These are phyloP conservation scores for Sigmodon hispidus DNA, from an alignment of 2,113 vertebrate species.

Conservation along the genomic window DNA sequence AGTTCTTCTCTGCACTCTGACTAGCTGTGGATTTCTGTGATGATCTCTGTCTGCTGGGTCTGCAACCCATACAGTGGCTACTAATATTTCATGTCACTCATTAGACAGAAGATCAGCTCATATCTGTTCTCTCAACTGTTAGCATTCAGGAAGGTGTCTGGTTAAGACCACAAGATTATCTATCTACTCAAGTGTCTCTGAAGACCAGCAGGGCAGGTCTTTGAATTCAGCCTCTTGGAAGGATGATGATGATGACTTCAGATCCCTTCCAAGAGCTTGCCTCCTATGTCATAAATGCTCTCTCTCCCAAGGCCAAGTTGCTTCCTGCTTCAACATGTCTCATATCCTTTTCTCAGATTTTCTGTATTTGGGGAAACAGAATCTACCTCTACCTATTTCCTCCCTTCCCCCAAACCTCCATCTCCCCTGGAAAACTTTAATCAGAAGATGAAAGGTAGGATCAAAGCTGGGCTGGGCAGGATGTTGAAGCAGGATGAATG, in stretches of 20 bases:
- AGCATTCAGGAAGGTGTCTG: not conserved
- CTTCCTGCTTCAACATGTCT: conserved; percentile 48
- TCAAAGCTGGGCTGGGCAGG: conserved; percentile 44
- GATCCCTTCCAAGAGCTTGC: conserved; percentile 19
- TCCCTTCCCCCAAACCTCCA: not conserved
- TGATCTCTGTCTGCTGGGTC: not conserved
- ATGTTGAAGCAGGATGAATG: conserved; percentile 46
- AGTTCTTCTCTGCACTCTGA: not conserved
- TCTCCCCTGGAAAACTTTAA: conserved; percentile 13
- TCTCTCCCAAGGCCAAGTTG: conserved; percentile 23
- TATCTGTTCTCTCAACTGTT: not conserved
- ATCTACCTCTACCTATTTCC: conserved; percentile 39
- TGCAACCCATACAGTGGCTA: not conserved
- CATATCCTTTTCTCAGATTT: conserved; percentile 56
- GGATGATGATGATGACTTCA: not conserved
- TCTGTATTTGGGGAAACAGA: conserved; percentile 22
- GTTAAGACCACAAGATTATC: not conserved
- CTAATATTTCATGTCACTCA: not conserved
- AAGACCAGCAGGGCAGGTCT: not conserved
- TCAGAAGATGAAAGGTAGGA: conserved; percentile 11
- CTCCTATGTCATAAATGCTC: not conserved
- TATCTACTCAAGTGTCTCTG: not conserved
- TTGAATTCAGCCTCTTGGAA: not conserved
- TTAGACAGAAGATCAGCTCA: not conserved
- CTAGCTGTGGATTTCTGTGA: not conserved